Conservation (phyloP, 2,113 vertebrate species). For the Engraulis encrasicolus region DNA sequence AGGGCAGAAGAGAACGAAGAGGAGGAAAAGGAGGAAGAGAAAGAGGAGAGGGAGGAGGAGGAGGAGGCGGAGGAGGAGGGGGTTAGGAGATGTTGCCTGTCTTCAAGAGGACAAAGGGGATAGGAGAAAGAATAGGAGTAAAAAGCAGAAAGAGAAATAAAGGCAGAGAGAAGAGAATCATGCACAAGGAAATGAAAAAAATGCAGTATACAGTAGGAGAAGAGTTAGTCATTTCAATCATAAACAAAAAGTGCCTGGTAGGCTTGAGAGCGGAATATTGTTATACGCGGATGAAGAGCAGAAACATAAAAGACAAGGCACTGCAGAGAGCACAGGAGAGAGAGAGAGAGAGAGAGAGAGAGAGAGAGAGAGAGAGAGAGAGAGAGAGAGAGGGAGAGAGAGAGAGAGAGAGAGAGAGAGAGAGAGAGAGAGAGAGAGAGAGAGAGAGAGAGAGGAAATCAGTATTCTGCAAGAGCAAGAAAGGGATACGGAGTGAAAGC, state of each 20-base stretch:
- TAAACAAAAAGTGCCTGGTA: background rate
- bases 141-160: conserved; percentile 30
- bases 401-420: no score
- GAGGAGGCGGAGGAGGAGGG: conserved; percentile 74
- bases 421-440: no score
- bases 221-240: conserved; percentile 25
- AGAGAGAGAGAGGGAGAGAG: conserved; percentile 42
- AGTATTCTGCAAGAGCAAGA: no score
- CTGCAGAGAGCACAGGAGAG: background rate
- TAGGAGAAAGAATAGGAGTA: conserved; percentile 61
- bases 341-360: background rate
- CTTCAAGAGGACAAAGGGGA: conserved; percentile 74
- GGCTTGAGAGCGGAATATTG: background rate
- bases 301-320: background rate
- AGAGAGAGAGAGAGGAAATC: background rate
- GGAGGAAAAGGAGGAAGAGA: conserved; percentile 60
- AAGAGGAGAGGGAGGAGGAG: conserved; percentile 52
- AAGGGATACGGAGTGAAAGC: no score
- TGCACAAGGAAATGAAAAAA: background rate
- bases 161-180: conserved; percentile 28
- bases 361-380: conserved; percentile 58
- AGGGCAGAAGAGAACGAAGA: conserved; percentile 66
- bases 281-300: background rate
- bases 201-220: background rate
- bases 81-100: conserved; percentile 72